These are phyloP conservation scores for Carlito syrichta DNA, from an alignment of 2,113 vertebrate genomes.

Conservation along the genomic window DNA sequence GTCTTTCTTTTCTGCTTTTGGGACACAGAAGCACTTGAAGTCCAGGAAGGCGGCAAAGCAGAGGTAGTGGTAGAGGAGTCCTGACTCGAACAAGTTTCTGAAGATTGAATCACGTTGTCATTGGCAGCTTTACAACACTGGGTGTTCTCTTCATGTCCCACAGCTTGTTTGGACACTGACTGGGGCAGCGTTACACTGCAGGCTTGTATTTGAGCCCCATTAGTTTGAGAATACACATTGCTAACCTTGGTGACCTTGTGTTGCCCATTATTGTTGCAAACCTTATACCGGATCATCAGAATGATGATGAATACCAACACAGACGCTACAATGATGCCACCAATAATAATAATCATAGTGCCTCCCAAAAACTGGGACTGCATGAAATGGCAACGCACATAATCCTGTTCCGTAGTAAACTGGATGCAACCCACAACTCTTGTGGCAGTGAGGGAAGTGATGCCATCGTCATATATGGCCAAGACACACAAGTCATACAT, in stretches of 20 bases:
- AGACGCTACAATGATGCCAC: constrained; percentile 97
- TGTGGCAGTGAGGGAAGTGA: constrained; percentile 97
- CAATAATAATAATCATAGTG: constrained; percentile 99
- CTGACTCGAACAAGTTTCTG: constrained; percentile 85
- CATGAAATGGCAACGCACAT: constrained; percentile 98
- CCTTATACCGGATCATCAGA: constrained; percentile 99
- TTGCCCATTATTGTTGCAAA: constrained; percentile 91
- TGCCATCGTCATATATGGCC: constrained; percentile 97
- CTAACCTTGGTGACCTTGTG: constrained; percentile 93
- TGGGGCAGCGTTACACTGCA: constrained; percentile 85
- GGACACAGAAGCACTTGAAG: constrained; percentile 85
- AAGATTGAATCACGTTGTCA: constrained; percentile 81
- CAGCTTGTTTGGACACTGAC: constrained; percentile 91
- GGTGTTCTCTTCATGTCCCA: constrained; percentile 87
- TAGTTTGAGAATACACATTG: constrained; percentile 97
- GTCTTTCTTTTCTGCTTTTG: constrained; percentile 93
- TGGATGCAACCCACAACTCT: constrained; percentile 96
- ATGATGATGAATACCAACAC: constrained; percentile 99
- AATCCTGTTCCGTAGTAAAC: constrained; percentile 97
- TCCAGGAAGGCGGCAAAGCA: constrained; percentile 88
- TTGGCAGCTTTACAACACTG: constrained; percentile 84
- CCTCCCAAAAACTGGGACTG: constrained; percentile 99
- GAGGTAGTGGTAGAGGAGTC: constrained; percentile 91
- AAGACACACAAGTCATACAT: constrained; percentile 96
- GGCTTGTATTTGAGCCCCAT: constrained; percentile 91